phyloP scores from a whole-genome alignment of 2,113 vertebrate genomes.

The Fregata magnificens region DNA sequence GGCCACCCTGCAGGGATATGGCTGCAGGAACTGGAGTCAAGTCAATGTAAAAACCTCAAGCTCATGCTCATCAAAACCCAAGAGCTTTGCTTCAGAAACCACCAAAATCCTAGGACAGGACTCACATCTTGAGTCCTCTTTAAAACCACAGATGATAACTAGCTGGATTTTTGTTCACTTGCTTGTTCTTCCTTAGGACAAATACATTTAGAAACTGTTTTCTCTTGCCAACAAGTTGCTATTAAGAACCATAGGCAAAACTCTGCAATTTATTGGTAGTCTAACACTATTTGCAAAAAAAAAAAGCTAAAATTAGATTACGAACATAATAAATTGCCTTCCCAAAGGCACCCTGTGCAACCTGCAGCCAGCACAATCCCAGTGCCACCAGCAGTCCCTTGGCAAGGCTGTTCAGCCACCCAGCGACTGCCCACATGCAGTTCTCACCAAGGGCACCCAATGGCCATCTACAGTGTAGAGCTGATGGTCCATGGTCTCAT shows the following conservation, averaged over 20 bases:
- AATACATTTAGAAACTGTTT: neutral
- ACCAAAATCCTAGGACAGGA: neutral
- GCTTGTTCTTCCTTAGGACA: neutral
- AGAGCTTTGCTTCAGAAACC: neutral
- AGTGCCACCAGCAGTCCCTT: neutral
- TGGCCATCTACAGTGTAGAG: neutral
- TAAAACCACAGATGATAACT: neutral
- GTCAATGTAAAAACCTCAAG: neutral
- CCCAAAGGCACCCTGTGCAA: neutral
- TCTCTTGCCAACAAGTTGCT: neutral
- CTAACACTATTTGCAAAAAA: neutral
- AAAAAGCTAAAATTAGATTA: neutral
- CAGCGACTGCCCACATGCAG: rapidly evolving
- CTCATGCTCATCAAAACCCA: neutral
- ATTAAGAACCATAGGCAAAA: neutral
- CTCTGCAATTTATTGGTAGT: neutral
- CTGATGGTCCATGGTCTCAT: neutral
- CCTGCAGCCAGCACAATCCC: neutral
- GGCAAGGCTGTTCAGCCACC: neutral
- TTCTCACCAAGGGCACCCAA: neutral
- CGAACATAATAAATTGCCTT: neutral
- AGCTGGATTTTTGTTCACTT: neutral
- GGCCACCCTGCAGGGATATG: neutral
- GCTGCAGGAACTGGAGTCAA: neutral
- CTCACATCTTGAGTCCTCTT: neutral